Conservation (phyloP, 2,888 invertebrate genomes). For the Cosmopolites sordidus region DNA sequence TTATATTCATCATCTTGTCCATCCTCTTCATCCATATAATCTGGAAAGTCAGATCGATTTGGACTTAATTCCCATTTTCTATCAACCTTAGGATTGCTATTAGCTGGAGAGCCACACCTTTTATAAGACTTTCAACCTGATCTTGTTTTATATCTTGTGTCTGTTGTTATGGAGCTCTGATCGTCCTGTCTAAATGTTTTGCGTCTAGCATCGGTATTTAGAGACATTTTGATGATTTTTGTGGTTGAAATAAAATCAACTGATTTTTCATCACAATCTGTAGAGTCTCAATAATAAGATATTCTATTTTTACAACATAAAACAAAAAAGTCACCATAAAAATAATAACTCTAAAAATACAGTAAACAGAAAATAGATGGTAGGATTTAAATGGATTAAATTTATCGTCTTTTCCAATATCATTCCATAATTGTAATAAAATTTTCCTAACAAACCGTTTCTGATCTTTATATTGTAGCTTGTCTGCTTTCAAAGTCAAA, state of each 20-base stretch:
- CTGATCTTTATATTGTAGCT: slow-evolving; percentile 26
- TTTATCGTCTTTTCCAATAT: slow-evolving; percentile 44
- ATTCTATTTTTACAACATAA: too few species aligned
- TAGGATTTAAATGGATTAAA: slow-evolving; percentile 50
- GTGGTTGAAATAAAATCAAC: too few species aligned
- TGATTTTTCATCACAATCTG: too few species aligned
- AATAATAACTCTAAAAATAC: too few species aligned
- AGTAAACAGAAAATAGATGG: too few species aligned
- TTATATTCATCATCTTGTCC: neutral
- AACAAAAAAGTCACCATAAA: too few species aligned
- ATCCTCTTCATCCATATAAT: neutral
- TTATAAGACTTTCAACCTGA: neutral
- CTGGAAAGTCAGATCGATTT: neutral
- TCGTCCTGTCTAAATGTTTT: too few species aligned
- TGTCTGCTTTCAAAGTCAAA: slow-evolving; percentile 46
- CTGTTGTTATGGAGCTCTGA: too few species aligned
- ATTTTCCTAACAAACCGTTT: slow-evolving; percentile 11
- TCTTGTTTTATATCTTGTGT: too few species aligned
- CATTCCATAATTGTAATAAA: slow-evolving; percentile 43
- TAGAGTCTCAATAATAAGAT: too few species aligned
- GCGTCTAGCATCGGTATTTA: too few species aligned
- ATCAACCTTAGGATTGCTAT: neutral
- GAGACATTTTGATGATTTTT: too few species aligned
- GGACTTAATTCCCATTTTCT: neutral
- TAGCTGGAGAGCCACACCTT: neutral